A percentile compares a stretch with the other conserved stretches of the same genome.
These are phyloP conservation scores for Neosalanx taihuensis DNA, from an alignment of 2,797 vertebrate genomes.

Conservation along the genomic window DNA sequence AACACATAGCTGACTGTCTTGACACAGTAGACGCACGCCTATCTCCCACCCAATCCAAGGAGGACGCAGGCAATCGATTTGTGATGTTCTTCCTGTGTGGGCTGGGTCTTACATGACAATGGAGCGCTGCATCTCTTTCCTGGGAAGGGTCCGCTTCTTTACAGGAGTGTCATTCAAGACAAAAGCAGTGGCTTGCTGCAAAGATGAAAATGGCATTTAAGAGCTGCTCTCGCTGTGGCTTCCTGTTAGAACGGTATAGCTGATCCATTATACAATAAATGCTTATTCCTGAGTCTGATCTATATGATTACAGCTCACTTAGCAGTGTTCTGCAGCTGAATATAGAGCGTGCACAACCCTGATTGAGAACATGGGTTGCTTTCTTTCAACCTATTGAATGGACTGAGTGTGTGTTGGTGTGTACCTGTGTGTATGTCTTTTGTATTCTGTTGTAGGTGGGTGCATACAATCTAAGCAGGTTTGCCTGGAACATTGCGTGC, in stretches of 20 bases:
- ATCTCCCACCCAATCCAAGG: background rate
- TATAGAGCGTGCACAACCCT: background rate
- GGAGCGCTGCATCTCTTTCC: background rate
- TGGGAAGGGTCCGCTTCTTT: background rate
- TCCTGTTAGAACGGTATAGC: background rate
- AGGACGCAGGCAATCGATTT: conserved; percentile 30
- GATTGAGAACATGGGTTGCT: background rate
- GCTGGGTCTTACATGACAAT: conserved; percentile 1
- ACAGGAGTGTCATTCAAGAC: background rate
- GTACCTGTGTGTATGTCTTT: background rate
- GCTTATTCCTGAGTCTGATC: background rate
- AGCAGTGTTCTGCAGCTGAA: background rate
- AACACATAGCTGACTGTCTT: conserved; percentile 19
- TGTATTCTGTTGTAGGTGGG: background rate
- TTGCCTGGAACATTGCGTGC: background rate
- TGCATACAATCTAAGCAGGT: no score
- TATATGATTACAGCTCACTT: background rate
- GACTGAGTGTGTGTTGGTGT: background rate
- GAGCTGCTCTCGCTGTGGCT: background rate
- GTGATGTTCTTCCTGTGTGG: conserved; percentile 28
- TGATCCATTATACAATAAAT: background rate
- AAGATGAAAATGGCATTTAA: background rate
- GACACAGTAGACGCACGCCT: conserved; percentile 35
- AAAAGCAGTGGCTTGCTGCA: background rate
- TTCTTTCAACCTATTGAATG: background rate